Evolutionary conservation across 1,140 invertebrate genomes (phyloP), one percentile per base, ranked within the genome.

Genomic region (Ptiloglossa arizonensis): DNA sequence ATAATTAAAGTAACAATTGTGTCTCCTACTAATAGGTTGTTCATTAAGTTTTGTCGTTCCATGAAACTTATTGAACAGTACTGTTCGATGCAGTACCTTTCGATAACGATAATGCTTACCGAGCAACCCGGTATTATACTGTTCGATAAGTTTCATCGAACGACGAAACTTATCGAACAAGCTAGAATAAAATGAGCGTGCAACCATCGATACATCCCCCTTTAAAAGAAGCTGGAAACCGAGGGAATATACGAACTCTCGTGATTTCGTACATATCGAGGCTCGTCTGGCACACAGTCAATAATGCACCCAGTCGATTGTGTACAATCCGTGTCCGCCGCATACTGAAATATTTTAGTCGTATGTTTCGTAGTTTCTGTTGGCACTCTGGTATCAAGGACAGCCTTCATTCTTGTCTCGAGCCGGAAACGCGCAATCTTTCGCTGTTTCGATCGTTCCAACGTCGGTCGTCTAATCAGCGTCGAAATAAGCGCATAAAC

Each of bases 301-400:
- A 83, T 80, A 79, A 75, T 83, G 48, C 66, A 48, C 24, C 62
- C 50, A 41, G 27, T 15, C 35, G 50, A 50, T 68, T 57, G 32
- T 57, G 64, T 67, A 1, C 32, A 62, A 74, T 75, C 48, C 27
- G n/a, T 62, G 38, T 41, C 38, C 50, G 38, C 54, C 41, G 71
- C 78, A n/a, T 64, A 46, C 54, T 63, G 82, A 77, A 77, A 85
- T 85, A 84, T 80, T 85, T 84, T 38, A 68, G 83, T 85, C 77
- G 62, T 72, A 81, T 84, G 64, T 84, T 71, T 80, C 78, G 69
- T 77, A 50, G 71, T 72, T 85, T 77, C 56, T 68, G 81, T 52
- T 85, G 83, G 83, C 82, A 84, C 62, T 80, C 38, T 22, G 56
- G 57, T 64, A 59, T 64, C 78, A 80, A 83, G 46, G 57, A 44